phyloP scores from a whole-genome alignment of 2,113 vertebrate species.

The Origma solitaria region DNA sequence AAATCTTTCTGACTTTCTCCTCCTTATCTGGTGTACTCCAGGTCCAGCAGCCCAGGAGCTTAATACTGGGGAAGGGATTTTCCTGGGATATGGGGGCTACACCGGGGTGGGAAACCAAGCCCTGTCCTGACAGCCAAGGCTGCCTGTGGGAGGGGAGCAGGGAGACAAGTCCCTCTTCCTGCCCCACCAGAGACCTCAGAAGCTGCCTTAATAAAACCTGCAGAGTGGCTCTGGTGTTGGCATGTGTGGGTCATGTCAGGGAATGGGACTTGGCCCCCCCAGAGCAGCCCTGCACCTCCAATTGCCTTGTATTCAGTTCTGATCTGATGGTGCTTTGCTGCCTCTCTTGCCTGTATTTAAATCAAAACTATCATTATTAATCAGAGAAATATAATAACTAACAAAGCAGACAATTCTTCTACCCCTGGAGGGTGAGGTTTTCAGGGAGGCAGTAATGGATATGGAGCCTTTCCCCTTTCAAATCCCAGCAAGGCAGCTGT shows the following conservation, averaged over 20 bases:
- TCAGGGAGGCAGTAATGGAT: background rate
- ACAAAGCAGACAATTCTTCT: background rate
- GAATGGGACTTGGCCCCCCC: background rate
- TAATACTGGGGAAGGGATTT: background rate
- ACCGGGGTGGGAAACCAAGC: background rate
- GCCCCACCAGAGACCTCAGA: background rate
- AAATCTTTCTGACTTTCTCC: background rate
- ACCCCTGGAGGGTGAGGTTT: background rate
- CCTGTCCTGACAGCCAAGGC: background rate
- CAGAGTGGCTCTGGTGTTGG: background rate
- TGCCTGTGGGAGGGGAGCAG: background rate
- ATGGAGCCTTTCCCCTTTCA: background rate
- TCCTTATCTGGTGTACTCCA: background rate
- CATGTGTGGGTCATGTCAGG: background rate
- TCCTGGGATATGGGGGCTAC: background rate
- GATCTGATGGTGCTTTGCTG: background rate
- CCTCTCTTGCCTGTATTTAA: background rate
- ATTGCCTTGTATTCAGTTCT: background rate
- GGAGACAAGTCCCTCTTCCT: background rate
- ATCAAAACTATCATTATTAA: background rate
- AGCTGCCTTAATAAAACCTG: background rate
- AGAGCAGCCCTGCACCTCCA: background rate
- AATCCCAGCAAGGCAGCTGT: background rate
- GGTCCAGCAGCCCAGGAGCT: background rate
- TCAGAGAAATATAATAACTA: background rate